phyloP scores from a whole-genome alignment of 2,113 vertebrate species.

The Vidua macroura region DNA sequence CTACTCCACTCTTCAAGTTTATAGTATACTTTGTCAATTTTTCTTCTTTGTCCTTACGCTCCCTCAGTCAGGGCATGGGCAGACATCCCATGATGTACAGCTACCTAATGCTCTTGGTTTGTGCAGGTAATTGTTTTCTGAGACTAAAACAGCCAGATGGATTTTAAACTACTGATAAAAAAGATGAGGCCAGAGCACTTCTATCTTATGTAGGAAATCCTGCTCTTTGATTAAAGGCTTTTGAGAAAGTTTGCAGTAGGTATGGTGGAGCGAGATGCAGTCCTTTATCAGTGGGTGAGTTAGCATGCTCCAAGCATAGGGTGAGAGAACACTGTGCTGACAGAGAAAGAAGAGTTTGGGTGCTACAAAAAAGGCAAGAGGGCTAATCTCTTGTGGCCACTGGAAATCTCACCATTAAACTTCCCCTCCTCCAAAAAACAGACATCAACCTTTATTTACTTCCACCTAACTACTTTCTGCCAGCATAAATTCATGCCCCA shows the following conservation, averaged over 20 bases:
- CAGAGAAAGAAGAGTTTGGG: background rate
- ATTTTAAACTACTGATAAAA: background rate
- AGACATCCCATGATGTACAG: background rate
- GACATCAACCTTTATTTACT: background rate
- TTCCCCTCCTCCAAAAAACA: background rate
- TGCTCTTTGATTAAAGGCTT: background rate
- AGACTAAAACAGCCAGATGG: background rate
- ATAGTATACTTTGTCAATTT: background rate
- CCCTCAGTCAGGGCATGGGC: background rate
- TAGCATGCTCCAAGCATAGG: background rate
- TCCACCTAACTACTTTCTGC: background rate
- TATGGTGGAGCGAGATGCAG: accelerated
- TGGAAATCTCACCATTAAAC: background rate
- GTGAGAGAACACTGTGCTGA: background rate
- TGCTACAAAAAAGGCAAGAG: background rate
- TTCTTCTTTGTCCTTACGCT: background rate
- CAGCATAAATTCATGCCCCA: background rate
- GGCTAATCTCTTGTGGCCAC: background rate
- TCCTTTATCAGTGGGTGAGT: background rate
- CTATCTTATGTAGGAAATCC: background rate
- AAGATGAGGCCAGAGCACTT: background rate
- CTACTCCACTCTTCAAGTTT: background rate
- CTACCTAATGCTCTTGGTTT: background rate
- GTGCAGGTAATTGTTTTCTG: background rate
- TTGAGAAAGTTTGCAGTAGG: background rate